Percentiles rank a stretch among this genome's conserved stretches.
These are phyloP conservation scores for Dendroctonus ponderosae DNA, from an alignment of 1,140 invertebrate genomes.

Conservation along the genomic window DNA sequence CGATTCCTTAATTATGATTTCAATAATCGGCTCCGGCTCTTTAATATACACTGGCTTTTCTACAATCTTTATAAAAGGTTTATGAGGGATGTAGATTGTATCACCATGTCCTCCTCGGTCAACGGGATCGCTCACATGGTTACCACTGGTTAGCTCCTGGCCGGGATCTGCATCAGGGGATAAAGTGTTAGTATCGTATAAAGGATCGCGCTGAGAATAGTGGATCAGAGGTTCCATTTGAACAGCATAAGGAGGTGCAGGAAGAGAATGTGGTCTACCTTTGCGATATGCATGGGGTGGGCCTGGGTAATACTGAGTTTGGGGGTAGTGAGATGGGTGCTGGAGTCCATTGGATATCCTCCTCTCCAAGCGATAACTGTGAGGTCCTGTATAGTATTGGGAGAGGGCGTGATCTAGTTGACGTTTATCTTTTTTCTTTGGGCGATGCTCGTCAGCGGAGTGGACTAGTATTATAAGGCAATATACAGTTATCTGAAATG, in stretches of 20 bases:
- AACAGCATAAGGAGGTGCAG: slow-evolving; percentile 69
- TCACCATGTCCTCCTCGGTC: slow-evolving; percentile 33
- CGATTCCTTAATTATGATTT: slow-evolving; percentile 87
- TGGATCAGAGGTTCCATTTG: slow-evolving; percentile 77
- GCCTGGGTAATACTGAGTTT: slow-evolving; percentile 45
- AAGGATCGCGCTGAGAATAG: slow-evolving; percentile 73
- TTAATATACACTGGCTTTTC: slow-evolving; percentile 63
- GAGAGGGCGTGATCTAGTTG: slow-evolving; percentile 56
- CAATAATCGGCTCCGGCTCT: slow-evolving; percentile 84
- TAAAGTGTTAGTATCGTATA: slow-evolving; percentile 62
- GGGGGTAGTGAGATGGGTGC: slow-evolving; percentile 36
- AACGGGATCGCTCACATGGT: slow-evolving; percentile 50
- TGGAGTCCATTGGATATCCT: slow-evolving; percentile 47
- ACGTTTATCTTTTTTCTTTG: slow-evolving; percentile 54
- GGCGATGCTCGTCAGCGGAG: slow-evolving; percentile 49
- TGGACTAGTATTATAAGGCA: slow-evolving; percentile 36
- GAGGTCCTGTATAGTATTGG: slow-evolving; percentile 55
- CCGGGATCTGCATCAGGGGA: slow-evolving; percentile 55
- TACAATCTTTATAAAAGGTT: slow-evolving; percentile 50
- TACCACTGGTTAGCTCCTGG: slow-evolving; percentile 54
- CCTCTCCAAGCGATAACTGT: slow-evolving; percentile 53
- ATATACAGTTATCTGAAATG: slow-evolving; percentile 41
- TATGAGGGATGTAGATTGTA: slow-evolving; percentile 52
- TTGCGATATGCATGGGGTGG: slow-evolving; percentile 50
- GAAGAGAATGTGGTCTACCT: slow-evolving; percentile 53